Evolutionary conservation across 2,113 vertebrate species (phyloP).

Genomic region (Chloropsis hardwickii): DNA sequence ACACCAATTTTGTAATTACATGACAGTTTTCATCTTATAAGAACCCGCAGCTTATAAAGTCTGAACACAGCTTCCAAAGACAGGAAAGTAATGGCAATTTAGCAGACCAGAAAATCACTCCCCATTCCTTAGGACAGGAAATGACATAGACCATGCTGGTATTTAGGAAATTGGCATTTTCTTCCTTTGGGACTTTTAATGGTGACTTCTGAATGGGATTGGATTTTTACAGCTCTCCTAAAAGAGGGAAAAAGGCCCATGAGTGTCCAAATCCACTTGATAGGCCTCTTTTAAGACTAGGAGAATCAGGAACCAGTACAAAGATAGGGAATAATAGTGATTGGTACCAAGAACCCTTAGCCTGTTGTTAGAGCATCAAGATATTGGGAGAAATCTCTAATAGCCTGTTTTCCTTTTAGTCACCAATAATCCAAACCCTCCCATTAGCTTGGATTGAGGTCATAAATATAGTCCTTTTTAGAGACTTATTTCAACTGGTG

Average conservation of each 20-base stretch:
- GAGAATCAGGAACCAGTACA: background rate
- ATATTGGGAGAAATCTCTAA: constrained; percentile 8
- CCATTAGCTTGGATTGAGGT: constrained; percentile 11
- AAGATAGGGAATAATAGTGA: background rate
- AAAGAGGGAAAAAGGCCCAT: background rate
- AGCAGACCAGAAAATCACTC: background rate
- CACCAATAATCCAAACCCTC: background rate
- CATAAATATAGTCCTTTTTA: constrained; percentile 44
- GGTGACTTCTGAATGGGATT: constrained; percentile 9
- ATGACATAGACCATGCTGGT: background rate
- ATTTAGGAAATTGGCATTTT: background rate
- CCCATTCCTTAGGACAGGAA: background rate
- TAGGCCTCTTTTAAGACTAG: background rate
- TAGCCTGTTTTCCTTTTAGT: background rate
- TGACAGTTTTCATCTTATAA: constrained; percentile 15
- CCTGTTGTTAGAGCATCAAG: background rate
- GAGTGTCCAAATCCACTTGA: constrained; percentile 19
- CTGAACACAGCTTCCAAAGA: background rate
- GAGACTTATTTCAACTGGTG: constrained; percentile 43
- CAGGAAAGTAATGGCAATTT: background rate
- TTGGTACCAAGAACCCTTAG: background rate
- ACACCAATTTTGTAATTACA: constrained; percentile 8
- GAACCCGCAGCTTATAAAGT: background rate
- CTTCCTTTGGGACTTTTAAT: background rate
- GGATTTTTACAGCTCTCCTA: background rate